These are phyloP conservation scores for Apotomis capreana DNA, from an alignment of 2,888 invertebrate genomes.

Conservation along the genomic window DNA sequence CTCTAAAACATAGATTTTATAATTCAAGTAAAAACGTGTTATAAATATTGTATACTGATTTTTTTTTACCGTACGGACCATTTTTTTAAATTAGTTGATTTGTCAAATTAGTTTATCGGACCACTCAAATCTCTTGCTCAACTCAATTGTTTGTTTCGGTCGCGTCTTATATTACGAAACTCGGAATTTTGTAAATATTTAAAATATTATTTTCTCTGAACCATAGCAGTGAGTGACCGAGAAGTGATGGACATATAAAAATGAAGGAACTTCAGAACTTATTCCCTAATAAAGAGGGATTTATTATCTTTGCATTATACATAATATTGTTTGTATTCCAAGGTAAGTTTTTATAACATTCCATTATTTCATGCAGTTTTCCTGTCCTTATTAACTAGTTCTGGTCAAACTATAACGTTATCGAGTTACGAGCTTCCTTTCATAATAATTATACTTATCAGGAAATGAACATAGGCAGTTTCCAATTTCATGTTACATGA, in stretches of 20 bases:
- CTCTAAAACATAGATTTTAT: too few species aligned
- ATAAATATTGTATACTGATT: too few species aligned
- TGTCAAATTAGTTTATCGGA: neutral
- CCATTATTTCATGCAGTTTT: neutral
- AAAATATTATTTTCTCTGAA: slow-evolving; percentile 1
- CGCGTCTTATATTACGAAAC: slow-evolving; percentile 1
- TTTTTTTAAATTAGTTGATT: neutral
- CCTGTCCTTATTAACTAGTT: slow-evolving; percentile 10
- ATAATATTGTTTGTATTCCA: slow-evolving; percentile 95
- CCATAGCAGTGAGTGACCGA: slow-evolving; percentile 2
- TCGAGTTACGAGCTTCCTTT: slow-evolving; percentile 12
- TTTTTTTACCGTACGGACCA: neutral
- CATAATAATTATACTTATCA: slow-evolving; percentile 14
- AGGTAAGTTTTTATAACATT: slow-evolving; percentile 84
- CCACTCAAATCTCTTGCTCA: neutral
- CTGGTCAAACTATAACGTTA: neutral
- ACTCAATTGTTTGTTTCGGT: slow-evolving; percentile 19
- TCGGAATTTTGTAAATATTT: neutral
- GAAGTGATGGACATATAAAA: slow-evolving; percentile 48
- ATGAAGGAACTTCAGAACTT: slow-evolving; percentile 85
- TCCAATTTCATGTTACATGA: slow-evolving; percentile 3
- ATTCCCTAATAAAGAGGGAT: slow-evolving; percentile 92
- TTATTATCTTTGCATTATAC: slow-evolving; percentile 91
- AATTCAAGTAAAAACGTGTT: neutral
- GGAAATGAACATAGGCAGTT: slow-evolving; percentile 25